These are phyloP conservation scores for Entomyzon cyanotis DNA, from an alignment of 2,113 vertebrate species.

Conservation along the genomic window DNA sequence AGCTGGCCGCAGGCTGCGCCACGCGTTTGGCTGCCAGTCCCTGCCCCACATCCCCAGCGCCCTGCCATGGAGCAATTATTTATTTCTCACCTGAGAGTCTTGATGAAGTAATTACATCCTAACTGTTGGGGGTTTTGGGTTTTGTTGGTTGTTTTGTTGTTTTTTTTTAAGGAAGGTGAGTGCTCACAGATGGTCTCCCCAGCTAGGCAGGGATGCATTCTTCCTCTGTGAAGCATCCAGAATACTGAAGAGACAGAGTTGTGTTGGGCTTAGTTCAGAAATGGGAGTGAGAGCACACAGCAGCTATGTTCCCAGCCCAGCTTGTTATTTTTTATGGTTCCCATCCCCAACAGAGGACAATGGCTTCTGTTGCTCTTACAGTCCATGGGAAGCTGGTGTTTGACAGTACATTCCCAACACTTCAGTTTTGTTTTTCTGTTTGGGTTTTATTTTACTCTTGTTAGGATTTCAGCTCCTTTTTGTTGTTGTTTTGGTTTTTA, in stretches of 20 bases:
- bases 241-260: neutral
- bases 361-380: conserved; percentile 6
- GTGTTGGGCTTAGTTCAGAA: neutral
- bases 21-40: neutral
- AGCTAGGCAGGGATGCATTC: neutral
- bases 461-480: neutral
- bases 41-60: neutral
- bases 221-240: neutral
- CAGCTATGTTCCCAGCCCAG: neutral
- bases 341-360: conserved; percentile 8
- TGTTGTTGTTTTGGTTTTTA: neutral
- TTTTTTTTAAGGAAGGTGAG: neutral
- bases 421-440: conserved; percentile 21
- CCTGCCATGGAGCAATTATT: neutral
- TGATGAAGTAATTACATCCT: neutral
- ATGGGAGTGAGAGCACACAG: neutral
- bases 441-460: neutral
- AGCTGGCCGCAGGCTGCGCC: neutral
- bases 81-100: neutral
- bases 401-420: neutral
- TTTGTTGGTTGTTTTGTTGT: too few species aligned
- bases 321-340: conserved; percentile 9
- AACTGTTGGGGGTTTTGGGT: neutral
- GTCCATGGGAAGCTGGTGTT: conserved; percentile 17
- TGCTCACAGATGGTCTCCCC: neutral